phyloP scores from a whole-genome alignment of 2,888 invertebrate genomes.

The Cotesia congregata region DNA sequence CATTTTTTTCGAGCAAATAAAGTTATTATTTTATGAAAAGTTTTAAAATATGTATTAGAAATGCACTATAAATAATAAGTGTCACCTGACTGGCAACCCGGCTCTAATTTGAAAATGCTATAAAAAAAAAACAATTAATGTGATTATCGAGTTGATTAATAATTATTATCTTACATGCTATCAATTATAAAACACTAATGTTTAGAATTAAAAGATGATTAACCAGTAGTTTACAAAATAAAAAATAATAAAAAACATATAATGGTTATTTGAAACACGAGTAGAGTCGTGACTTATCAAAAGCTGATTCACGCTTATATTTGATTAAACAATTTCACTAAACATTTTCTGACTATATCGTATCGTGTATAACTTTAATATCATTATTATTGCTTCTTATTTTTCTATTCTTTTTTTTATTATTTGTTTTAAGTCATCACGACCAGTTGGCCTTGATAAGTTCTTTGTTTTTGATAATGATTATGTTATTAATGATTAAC shows the following conservation, averaged over 20 bases:
- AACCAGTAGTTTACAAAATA: conserved; percentile 20
- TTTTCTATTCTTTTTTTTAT: neutral
- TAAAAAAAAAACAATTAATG: neutral
- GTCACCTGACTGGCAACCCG: too few relatives aligned
- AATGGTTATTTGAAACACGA: conserved; percentile 11
- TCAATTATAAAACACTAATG: neutral
- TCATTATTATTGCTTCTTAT: neutral
- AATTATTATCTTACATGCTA: neutral
- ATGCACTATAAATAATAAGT: too few relatives aligned
- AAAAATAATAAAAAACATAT: conserved; percentile 10
- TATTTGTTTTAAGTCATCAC: neutral
- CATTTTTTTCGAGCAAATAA: too few relatives aligned
- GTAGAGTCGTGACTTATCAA: conserved; percentile 19
- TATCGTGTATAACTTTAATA: conserved; percentile 8
- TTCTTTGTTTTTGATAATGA: too few relatives aligned
- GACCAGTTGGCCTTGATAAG: too few relatives aligned
- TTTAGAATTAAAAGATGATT: conserved; percentile 1
- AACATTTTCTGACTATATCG: neutral
- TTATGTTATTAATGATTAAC: too few relatives aligned
- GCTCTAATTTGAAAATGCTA: too few relatives aligned
- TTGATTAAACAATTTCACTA: conserved; percentile 25
- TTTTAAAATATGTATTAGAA: too few relatives aligned
- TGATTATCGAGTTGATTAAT: neutral
- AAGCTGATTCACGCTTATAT: conserved; percentile 27
- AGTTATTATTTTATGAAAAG: too few relatives aligned